Base-by-base conservation (phyloP, 1,140 invertebrate genomes). In the Neelides sp. region DNA sequence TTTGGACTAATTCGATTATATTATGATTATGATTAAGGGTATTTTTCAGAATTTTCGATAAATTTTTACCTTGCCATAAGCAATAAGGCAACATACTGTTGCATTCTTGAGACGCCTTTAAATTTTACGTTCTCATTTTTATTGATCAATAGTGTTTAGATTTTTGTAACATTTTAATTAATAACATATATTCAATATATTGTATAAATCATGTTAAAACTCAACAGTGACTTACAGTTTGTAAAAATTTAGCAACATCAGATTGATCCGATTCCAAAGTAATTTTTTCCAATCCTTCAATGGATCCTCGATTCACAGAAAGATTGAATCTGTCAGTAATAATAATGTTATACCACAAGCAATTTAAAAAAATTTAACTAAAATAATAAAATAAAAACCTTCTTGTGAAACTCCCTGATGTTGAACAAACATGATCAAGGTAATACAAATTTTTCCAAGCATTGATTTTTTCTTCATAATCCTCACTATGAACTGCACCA, bases 91-190 rank as follows among this genome's bases (percentile, higher is more conserved):
- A 26, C 58, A 60, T 60, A 23, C 55, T 30, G 2, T 48, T 26
- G 37, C 58, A 60, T 1, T 30, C 30, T 32, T 60, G 58, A 3
- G 58, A 54, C 12, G 52, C 54, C 52, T 59, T n/a, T n/a, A n/a
- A n/a, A n/a, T n/a, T n/a, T n/a, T n/a, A n/a, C n/a, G n/a, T n/a
- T n/a, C n/a, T n/a, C n/a, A n/a, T n/a, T n/a, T n/a, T n/a, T n/a
- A n/a, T n/a, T n/a, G n/a, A n/a, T n/a, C n/a, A n/a, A n/a, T n/a
- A n/a, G n/a, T n/a, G n/a, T n/a, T n/a, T n/a, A n/a, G n/a, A n/a
- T n/a, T n/a, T n/a, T n/a, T n/a, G n/a, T n/a, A n/a, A n/a, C n/a
- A 12, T 30, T 20, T n/a, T 32, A 23, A 46, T 36, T n/a, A 45
- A 24, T 27, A 22, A 44, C 2, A 36, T 43, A 17, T n/a, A n/a